Conservation (phyloP, 2,797 vertebrate species). For the Ciconia nigra region DNA sequence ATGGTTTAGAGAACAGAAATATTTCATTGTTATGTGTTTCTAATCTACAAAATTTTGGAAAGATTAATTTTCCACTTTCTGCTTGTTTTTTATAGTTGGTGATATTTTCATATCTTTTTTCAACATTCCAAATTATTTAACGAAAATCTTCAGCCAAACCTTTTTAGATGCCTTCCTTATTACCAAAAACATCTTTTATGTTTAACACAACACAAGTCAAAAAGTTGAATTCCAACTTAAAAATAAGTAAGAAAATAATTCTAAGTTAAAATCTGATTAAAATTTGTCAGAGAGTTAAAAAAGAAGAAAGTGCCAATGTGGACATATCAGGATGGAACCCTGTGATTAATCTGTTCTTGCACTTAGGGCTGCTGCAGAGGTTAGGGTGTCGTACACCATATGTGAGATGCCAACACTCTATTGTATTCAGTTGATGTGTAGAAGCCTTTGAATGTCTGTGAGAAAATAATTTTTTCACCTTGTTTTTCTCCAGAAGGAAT, state of each 20-base stretch:
- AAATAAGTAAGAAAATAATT: neutral
- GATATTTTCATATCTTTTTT: neutral
- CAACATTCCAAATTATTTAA: neutral
- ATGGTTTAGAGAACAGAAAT: neutral
- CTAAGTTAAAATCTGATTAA: neutral
- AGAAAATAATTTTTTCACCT: neutral
- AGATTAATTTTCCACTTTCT: neutral
- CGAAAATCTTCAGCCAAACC: neutral
- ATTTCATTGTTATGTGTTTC: neutral
- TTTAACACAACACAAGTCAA: neutral
- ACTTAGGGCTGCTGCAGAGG: neutral
- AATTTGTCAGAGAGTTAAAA: neutral
- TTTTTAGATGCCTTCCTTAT: neutral
- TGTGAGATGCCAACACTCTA: neutral
- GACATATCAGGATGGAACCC: neutral
- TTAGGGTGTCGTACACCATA: accelerated
- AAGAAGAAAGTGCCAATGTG: accelerated
- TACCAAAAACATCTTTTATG: neutral
- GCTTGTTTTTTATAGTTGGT: neutral
- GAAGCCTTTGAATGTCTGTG: neutral
- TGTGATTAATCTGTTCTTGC: neutral
- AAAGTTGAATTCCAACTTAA: neutral
- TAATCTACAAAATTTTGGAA: neutral
- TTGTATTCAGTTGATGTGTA: neutral
- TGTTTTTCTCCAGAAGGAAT: neutral